Conservation (phyloP, 2,113 vertebrate species). For the Calonectris borealis region DNA sequence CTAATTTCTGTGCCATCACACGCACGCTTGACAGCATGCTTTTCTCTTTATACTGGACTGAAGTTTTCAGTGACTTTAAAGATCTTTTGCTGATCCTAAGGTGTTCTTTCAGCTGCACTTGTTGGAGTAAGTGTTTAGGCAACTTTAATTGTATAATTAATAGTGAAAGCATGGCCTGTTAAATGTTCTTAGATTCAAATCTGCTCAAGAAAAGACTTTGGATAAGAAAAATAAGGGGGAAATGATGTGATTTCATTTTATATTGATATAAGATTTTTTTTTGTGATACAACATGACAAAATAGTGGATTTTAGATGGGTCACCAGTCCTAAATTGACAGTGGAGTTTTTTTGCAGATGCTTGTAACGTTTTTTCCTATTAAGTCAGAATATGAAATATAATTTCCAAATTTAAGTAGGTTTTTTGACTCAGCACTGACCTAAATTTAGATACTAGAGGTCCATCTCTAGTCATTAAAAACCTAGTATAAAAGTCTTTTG, state of each 20-base stretch:
- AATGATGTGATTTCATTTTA: neutral
- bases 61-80: neutral
- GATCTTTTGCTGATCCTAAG: neutral
- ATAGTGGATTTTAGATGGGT: neutral
- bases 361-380: neutral
- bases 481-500: neutral
- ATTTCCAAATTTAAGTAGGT: neutral
- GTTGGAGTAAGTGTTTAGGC: neutral
- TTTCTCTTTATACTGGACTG: neutral
- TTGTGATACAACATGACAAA: neutral
- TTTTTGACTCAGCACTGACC: neutral
- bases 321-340: neutral
- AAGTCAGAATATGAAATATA: neutral
- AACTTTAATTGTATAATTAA: neutral
- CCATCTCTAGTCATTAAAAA: neutral
- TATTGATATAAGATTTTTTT: neutral
- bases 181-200: neutral
- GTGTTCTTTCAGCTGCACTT: neutral
- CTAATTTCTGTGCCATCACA: neutral
- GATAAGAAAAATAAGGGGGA: neutral
- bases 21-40: neutral
- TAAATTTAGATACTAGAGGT: neutral
- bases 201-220: neutral
- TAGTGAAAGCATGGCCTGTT: neutral
- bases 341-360: neutral